Conservation (phyloP, 2,888 invertebrate species). For the Macaria notata region DNA sequence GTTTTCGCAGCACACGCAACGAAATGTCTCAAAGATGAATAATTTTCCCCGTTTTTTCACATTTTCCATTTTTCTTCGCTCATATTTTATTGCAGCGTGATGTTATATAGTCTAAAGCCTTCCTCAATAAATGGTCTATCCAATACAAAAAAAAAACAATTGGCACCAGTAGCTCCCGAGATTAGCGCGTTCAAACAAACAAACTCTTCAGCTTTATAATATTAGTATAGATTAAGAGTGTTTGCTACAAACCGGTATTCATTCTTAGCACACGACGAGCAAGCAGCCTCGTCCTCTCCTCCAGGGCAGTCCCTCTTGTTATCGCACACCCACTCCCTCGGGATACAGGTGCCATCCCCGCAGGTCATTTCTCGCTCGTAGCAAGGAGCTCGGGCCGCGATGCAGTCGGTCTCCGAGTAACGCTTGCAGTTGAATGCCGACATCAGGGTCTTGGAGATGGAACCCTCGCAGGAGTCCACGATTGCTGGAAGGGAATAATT, state of each 20-base stretch:
- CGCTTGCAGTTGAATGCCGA: conserved; percentile 83
- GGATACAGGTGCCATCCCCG: conserved; percentile 82
- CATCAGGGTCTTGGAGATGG: conserved; percentile 80
- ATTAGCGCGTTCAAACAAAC: no score
- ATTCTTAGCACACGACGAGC: conserved; percentile 58
- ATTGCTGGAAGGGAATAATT: conserved; percentile 72
- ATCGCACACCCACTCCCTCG: conserved; percentile 85
- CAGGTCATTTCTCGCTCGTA: conserved; percentile 80
- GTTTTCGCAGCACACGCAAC: no score
- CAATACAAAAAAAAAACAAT: no score
- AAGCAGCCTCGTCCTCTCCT: conserved; percentile 84
- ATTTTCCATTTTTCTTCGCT: no score
- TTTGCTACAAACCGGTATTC: conserved; percentile 59
- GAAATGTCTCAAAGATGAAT: no score
- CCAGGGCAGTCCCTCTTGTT: conserved; percentile 83
- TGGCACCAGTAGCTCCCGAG: no score
- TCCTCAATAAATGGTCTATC: no score
- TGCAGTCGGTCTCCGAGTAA: conserved; percentile 83
- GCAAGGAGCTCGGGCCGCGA: conserved; percentile 74
- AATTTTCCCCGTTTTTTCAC: no score
- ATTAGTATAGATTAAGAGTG: neutral
- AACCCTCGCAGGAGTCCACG: conserved; percentile 82
- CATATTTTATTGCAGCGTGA: no score
- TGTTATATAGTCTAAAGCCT: no score
- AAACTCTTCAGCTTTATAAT: no score